Percentiles rank a stretch among this genome's conserved stretches.
Evolutionary conservation across 2,888 invertebrate genomes (phyloP).

Genomic region (Tachina fera): DNA sequence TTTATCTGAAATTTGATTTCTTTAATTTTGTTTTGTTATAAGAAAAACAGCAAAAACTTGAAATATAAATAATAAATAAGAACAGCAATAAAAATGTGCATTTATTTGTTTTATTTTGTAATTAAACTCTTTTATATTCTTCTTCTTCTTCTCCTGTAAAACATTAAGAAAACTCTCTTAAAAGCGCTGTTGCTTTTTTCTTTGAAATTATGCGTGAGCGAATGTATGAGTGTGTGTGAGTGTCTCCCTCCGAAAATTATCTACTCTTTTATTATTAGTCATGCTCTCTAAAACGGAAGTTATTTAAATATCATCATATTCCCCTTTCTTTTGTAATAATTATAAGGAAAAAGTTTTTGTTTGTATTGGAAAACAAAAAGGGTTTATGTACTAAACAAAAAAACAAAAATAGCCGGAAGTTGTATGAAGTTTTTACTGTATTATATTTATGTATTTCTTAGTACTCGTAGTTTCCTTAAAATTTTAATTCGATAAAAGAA

Average conservation of each 20-base stretch:
- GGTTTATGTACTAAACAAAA: background rate
- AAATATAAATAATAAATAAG: conserved; percentile 6
- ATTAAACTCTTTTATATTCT: background rate
- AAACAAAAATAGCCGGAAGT: conserved; percentile 39
- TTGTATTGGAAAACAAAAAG: background rate
- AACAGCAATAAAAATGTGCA: conserved; percentile 16
- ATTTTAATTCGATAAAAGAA: conserved; percentile 4
- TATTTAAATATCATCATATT: conserved; percentile 43
- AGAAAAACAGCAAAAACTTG: conserved; percentile 3
- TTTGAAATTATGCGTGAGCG: background rate
- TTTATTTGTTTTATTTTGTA: background rate
- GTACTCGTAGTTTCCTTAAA: background rate
- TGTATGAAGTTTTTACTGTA: conserved; percentile 27
- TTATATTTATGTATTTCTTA: background rate
- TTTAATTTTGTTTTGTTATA: conserved; percentile 38
- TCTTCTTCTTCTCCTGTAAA: background rate
- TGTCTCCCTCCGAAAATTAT: background rate
- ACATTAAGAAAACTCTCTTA: conserved; percentile 26
- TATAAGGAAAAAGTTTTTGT: background rate
- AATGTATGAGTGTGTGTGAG: background rate
- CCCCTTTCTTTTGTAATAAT: conserved; percentile 19
- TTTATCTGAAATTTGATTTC: background rate
- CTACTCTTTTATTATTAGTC: conserved; percentile 11
- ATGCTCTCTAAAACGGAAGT: conserved; percentile 59
- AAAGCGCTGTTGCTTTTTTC: conserved; percentile 62